Evolutionary conservation across 2,113 vertebrate species (phyloP).

Genomic region (Crotalus viridis): DNA sequence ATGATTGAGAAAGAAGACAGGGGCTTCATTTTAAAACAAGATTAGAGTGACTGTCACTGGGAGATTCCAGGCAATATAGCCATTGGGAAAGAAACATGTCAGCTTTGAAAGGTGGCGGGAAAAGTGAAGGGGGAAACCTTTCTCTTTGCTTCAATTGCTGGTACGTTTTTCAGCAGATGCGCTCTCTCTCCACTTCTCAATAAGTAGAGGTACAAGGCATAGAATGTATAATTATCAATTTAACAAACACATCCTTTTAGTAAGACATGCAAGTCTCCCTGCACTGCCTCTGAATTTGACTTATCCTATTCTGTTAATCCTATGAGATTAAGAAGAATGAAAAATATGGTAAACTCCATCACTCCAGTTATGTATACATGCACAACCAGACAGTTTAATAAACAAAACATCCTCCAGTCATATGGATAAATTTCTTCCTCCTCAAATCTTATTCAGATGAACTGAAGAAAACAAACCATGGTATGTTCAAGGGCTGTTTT

Average conservation of each 20-base stretch:
- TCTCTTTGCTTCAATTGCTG: background rate
- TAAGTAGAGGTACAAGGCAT: background rate
- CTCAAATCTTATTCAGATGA: background rate
- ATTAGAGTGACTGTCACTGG: background rate
- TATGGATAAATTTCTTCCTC: background rate
- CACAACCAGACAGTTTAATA: background rate
- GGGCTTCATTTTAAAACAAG: background rate
- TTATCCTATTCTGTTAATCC: background rate
- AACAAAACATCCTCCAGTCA: background rate
- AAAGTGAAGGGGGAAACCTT: background rate
- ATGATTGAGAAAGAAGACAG: background rate
- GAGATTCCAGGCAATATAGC: background rate
- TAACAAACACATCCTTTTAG: background rate
- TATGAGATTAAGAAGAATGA: background rate
- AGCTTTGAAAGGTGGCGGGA: background rate
- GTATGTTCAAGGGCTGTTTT: background rate
- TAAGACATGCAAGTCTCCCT: background rate
- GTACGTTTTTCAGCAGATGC: background rate
- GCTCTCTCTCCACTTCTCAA: background rate
- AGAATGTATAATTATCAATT: background rate
- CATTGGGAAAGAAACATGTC: background rate
- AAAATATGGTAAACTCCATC: background rate
- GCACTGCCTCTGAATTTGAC: background rate
- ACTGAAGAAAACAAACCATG: background rate
- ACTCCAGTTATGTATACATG: background rate